Evolutionary conservation across 53 echinoderm and acorn worm genomes (phyloP), one percentile per base, ranked within the genome.

Genomic region (Zoroaster sp.): DNA sequence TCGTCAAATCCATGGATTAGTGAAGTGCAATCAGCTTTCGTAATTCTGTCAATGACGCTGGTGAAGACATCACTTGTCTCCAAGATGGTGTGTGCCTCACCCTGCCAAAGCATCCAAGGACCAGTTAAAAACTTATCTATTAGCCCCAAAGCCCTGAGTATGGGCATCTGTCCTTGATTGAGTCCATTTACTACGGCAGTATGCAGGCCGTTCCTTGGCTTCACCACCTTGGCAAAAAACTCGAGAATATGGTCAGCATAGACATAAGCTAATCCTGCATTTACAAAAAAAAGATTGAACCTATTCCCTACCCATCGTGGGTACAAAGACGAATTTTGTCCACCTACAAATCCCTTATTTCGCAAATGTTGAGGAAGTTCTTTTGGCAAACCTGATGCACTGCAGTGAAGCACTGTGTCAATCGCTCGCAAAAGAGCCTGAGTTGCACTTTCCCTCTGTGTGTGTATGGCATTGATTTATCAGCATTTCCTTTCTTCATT

Each of bases 271-370:
- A 78, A 31, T 3, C 87, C 87, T 5, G 73, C 53, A 59, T 72
- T 72, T 2, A 87, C 73, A 87, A 73, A 87, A 40, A 72, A 87
- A 5, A 87, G 51, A 67, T 87, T 87, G 73, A 87, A 87, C 15
- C 74, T 46, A 40, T 87, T 87, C 14, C 87, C 87, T 31, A 73
- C 87, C 87, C 74, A 87, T 53, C 87, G 46, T 6, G 87, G 74
- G 42, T 47, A 86, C 49, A 74, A 31, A 34, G n/a, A n/a, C n/a
- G n/a, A n/a, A n/a, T n/a, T n/a, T n/a, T n/a, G n/a, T n/a, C n/a
- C n/a, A n/a, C n/a, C n/a, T n/a, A n/a, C n/a, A n/a, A n/a, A n/a
- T n/a, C n/a, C n/a, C n/a, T n/a, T n/a, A n/a, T n/a, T n/a, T n/a
- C n/a, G n/a, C n/a, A n/a, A n/a, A n/a, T n/a, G n/a, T n/a, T n/a